Base-by-base conservation (phyloP, 2,797 vertebrate species). In the Sebastiscus albofasciatus region DNA sequence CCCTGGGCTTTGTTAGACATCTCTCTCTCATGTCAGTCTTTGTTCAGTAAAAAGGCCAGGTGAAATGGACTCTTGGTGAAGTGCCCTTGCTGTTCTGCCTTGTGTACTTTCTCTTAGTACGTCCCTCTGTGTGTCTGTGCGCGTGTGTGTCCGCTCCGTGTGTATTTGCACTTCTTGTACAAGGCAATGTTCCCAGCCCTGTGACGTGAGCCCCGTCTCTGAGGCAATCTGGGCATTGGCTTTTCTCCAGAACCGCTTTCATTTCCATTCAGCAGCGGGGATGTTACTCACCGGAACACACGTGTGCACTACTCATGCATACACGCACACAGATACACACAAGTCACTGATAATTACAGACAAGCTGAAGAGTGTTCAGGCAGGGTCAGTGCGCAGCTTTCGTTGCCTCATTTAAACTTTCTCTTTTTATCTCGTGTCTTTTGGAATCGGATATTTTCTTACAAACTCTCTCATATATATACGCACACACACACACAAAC, bases 221-320 rank as follows among this genome's bases (percentile, higher is more conserved):
- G 69, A 89, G 82, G 74, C 89, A 91, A 90, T 93, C 86, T 92
- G 83, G 75, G 72, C 67, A 36, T 74, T 92, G 91, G 92, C 87
- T 81, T 77, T 61, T 56, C 64, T 92, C 89, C 90, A 93, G 74
- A 84, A 87, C 69, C 6, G 2, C 82, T 86, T 92, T 89, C 76
- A 87, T 87, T 87, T 86, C 77, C 79, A 87, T 89, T 89, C 85
- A 90, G 75, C 71, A 76, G 65, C 59, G 22, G 55, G 55, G 77
- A 84, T 84, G 80, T 88, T 86, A 80, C 73, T 84, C 73, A 73
- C 72, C 76, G 75, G 52, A 59, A 66, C 79, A 82, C 82, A 81
- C 18, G 11, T 62, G 70, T 72, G 27, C 76, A 14, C 60, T 33
- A 33, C 31, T 55, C 54, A 62, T 4, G 1, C 56, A 54, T 31